Percentiles rank a stretch among this genome's conserved stretches.
phyloP scores from a whole-genome alignment of 2,113 vertebrate species.

The Cavia aperea region DNA sequence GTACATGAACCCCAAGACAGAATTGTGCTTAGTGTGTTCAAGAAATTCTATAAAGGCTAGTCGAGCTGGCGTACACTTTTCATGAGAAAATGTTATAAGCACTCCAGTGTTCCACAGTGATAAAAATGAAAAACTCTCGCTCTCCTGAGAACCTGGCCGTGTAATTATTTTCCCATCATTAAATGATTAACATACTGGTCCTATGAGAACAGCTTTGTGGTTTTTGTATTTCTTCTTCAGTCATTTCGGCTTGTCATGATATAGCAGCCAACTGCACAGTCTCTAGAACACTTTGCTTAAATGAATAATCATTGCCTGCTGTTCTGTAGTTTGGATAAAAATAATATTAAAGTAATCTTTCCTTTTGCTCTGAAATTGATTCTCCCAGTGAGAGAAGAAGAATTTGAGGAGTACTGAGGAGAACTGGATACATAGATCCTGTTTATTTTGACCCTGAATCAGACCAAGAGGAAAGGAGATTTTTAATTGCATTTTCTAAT shows the following conservation, averaged over 20 bases:
- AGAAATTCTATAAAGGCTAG: not conserved
- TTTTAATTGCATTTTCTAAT: not conserved
- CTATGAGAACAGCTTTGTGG: not conserved
- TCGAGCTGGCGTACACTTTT: not conserved
- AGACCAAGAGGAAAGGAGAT: not conserved
- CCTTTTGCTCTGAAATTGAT: not conserved
- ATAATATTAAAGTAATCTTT: not conserved
- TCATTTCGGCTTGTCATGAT: not conserved
- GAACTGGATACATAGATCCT: not conserved
- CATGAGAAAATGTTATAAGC: not conserved
- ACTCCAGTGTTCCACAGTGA: not conserved
- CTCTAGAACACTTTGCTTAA: not conserved
- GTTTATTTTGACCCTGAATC: conserved; percentile 19
- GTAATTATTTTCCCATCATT: not conserved
- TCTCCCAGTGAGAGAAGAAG: conserved; percentile 20
- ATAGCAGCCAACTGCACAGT: not conserved
- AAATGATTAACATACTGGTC: not conserved
- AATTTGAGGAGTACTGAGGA: conserved; percentile 16
- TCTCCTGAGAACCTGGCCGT: not conserved
- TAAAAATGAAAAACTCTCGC: not conserved
- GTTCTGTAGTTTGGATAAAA: not conserved
- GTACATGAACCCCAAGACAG: not conserved
- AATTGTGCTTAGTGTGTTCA: not conserved
- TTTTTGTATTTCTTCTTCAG: not conserved
- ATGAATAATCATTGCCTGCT: not conserved